These are phyloP conservation scores for Cactoblastis cactorum DNA, from an alignment of 2,888 invertebrate species.

Conservation along the genomic window DNA sequence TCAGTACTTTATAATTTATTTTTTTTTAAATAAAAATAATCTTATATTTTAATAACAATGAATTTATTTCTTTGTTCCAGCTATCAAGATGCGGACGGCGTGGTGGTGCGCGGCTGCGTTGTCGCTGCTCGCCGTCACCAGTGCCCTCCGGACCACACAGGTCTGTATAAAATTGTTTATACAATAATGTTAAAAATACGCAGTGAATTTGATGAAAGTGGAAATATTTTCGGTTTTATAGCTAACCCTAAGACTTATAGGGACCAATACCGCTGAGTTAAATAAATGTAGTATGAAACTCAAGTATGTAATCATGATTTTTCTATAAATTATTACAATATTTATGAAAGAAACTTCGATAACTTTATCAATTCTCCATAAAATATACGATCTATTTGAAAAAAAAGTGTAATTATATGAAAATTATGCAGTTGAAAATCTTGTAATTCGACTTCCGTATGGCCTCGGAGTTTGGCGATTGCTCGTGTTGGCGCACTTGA, in stretches of 20 bases:
- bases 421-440: conserved; percentile 7
- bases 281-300: too few species aligned
- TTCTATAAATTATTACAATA: too few species aligned
- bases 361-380: too few species aligned
- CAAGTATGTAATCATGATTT: too few species aligned
- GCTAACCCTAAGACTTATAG: too few species aligned
- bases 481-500: background rate
- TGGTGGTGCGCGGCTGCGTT: conserved; percentile 65
- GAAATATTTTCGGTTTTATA: too few species aligned
- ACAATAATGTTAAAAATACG: too few species aligned
- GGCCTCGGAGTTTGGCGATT: conserved; percentile 3
- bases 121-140: conserved; percentile 54
- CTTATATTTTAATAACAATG: background rate
- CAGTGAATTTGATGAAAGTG: too few species aligned
- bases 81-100: conserved; percentile 63
- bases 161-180: conserved; percentile 32
- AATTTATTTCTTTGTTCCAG: conserved; percentile 43
- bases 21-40: too few species aligned
- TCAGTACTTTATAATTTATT: too few species aligned
- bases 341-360: too few species aligned
- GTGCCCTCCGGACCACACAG: conserved; percentile 61
- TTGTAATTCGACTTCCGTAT: background rate
- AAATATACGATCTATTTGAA: background rate
- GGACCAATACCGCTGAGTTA: too few species aligned
- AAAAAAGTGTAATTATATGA: background rate